Evolutionary conservation across 37 sponge, comb jelly and placozoan species (phyloP), one percentile per base, ranked within the genome.

Genomic region (Beroe forskalii): DNA sequence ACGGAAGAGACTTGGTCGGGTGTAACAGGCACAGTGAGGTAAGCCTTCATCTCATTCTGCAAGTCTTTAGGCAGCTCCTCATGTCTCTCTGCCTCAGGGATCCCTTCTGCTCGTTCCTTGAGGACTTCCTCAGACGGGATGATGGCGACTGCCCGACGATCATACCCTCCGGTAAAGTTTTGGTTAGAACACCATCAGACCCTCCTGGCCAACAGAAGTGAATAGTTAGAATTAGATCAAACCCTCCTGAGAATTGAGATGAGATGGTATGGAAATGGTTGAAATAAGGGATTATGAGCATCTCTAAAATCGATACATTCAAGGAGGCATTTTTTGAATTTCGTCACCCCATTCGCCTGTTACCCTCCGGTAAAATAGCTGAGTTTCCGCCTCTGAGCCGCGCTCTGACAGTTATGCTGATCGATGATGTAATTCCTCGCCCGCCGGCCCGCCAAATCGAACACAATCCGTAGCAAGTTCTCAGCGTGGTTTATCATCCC

Each of bases 321-420:
- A n/a, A n/a, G n/a, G n/a, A n/a, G n/a, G n/a, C n/a, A n/a, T n/a
- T n/a, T n/a, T n/a, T n/a, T n/a, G n/a, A n/a, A n/a, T n/a, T n/a
- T n/a, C n/a, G n/a, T n/a, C n/a, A n/a, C n/a, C n/a, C n/a, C n/a
- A n/a, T n/a, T n/a, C n/a, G n/a, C n/a, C n/a, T n/a, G n/a, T n/a
- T n/a, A n/a, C 76, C 8, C 20, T 32, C 76, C 76, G 27, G 19
- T 72, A 72, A 72, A 72, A 22, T 72, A 72, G 76, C 40, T 37
- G 20, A 72, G 40, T 72, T 72, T 72, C 76, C 76, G 19, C 14
- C 76, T 32, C 40, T 72, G 76, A 37, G 76, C 76, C 2, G 76
- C 76, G 37, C 40, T 37, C 76, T 72, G 76, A 72, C 76, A 72
- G 76, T 72, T 72, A 37, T 72, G 76, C 40, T 72, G 76, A 72